A percentile compares a stretch with the other conserved stretches of the same genome.
These are phyloP conservation scores for Scyliorhinus canicula DNA, from an alignment of 2,797 vertebrate genomes.

Conservation along the genomic window DNA sequence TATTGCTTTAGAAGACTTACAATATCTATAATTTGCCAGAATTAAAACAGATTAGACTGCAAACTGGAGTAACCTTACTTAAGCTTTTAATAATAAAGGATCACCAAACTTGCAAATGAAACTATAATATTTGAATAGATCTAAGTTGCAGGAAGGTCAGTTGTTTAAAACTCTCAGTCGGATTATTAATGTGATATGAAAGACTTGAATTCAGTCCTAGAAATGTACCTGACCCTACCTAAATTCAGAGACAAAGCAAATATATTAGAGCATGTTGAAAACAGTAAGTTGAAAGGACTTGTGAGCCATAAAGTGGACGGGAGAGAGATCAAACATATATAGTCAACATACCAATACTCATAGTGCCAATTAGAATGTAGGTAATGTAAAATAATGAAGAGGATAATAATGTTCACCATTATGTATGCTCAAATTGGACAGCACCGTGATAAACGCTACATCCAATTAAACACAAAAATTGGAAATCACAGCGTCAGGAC, in stretches of 20 bases:
- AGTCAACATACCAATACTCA: not conserved
- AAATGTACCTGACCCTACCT: not conserved
- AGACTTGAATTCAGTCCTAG: not conserved
- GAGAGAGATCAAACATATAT: not conserved
- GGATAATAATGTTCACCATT: not conserved
- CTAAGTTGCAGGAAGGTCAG: not conserved
- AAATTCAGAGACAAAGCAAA: not conserved
- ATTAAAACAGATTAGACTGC: conserved; percentile 13
- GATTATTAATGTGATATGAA: not conserved
- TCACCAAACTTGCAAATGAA: not conserved
- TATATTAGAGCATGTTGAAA: not conserved
- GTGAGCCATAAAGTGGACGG: not conserved
- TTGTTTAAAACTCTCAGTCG: not conserved
- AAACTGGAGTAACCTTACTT: conserved; percentile 15
- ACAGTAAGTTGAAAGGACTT: not conserved
- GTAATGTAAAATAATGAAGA: not conserved
- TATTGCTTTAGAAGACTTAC: not conserved
- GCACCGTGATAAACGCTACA: not conserved
- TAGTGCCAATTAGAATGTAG: not conserved
- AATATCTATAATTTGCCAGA: not conserved
- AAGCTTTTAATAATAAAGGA: conserved; percentile 29
- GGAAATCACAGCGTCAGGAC: too few relatives aligned
- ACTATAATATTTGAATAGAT: not conserved
- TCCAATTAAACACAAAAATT: not conserved
- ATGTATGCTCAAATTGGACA: not conserved